phyloP scores from a whole-genome alignment of 2,888 invertebrate species.

The Lamellibrachia columna region DNA sequence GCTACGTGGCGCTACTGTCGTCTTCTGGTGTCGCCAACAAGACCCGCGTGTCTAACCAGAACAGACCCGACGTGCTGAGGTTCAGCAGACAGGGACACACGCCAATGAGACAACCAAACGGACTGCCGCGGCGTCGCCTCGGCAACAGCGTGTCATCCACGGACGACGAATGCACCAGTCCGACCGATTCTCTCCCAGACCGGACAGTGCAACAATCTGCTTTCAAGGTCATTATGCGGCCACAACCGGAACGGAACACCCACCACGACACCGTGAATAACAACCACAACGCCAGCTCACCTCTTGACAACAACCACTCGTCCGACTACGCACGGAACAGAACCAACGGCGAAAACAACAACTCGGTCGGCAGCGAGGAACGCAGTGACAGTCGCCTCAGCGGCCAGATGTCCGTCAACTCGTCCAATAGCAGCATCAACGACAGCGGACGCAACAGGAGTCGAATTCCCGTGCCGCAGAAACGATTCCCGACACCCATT shows the following conservation, averaged over 20 bases:
- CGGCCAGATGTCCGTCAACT: neutral
- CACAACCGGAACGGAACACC: neutral
- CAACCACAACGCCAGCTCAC: neutral
- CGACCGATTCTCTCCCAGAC: neutral
- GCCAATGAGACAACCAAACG: neutral
- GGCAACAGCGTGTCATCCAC: conserved; percentile 9
- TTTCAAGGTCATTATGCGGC: neutral
- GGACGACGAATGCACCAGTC: neutral
- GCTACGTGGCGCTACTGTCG: conserved; percentile 1
- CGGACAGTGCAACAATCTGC: neutral
- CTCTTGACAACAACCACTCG: neutral
- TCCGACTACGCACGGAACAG: neutral
- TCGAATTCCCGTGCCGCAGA: neutral
- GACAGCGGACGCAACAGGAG: neutral
- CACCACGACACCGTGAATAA: neutral
- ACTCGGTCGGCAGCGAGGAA: neutral
- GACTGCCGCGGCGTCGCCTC: neutral
- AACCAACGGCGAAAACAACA: neutral
- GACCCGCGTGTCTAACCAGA: neutral
- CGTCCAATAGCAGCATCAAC: conserved; percentile 3
- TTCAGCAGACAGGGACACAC: neutral
- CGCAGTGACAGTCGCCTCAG: neutral
- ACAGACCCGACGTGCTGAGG: neutral
- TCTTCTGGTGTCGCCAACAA: neutral
- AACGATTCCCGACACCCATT: neutral